Conservation (phyloP, 2,797 vertebrate genomes). For the Lacerta bilineata region DNA sequence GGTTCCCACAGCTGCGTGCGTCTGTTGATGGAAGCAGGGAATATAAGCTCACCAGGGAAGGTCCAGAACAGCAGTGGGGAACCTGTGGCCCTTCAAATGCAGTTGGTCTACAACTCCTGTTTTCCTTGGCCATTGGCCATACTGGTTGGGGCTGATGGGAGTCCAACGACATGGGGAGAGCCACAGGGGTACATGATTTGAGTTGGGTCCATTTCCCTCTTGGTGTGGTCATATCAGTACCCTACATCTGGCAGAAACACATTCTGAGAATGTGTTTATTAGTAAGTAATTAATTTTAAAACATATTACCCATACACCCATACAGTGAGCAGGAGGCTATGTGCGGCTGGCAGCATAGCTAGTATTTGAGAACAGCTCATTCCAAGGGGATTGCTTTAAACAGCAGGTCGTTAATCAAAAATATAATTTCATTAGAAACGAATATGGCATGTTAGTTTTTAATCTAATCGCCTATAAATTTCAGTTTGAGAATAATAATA, state of each 20-base stretch:
- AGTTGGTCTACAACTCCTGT: too few species aligned
- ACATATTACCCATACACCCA: too few species aligned
- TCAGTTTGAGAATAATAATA: not conserved
- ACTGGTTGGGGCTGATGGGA: too few species aligned
- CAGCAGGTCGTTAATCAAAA: conserved; percentile 9
- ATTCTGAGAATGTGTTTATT: not conserved
- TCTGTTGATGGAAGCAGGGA: not conserved
- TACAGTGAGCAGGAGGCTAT: not conserved
- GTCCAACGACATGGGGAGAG: too few species aligned
- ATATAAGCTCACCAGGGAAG: not conserved
- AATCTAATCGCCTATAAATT: conserved; percentile 18
- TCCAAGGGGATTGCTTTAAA: conserved; percentile 27
- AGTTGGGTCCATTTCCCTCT: not conserved
- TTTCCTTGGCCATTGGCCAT: too few species aligned
- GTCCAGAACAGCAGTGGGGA: too few species aligned
- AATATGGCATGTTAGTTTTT: conserved; percentile 11
- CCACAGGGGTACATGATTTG: too few species aligned
- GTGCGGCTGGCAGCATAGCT: not conserved
- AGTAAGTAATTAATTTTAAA: conserved; percentile 13
- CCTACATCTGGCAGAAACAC: not conserved
- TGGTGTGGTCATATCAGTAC: not conserved
- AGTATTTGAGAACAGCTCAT: conserved; percentile 13
- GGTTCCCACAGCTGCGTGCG: not conserved
- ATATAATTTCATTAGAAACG: conserved; percentile 11
- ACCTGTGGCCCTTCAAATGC: too few species aligned